Evolutionary conservation across 2,797 vertebrate genomes (phyloP).

Genomic region (Antennarius maculatus): DNA sequence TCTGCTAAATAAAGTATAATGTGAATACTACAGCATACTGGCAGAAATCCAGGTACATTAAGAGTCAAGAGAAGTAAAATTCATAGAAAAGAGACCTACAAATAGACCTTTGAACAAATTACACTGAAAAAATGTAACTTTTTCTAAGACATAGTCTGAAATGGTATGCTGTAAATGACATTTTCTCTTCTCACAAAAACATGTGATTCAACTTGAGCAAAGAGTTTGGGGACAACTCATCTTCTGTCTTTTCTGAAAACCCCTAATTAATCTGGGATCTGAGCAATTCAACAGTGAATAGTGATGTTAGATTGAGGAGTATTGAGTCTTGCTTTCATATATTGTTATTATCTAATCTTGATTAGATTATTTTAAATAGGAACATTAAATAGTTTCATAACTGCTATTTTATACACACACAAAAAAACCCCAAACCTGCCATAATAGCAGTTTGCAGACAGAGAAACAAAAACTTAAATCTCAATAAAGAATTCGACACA

Average conservation of each 20-base stretch:
- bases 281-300: background rate
- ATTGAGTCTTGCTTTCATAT: slow-evolving; percentile 4
- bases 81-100: background rate
- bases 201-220: background rate
- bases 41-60: background rate
- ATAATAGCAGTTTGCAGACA: background rate
- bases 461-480: slow-evolving; percentile 6
- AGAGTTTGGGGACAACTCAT: background rate
- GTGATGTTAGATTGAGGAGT: slow-evolving; percentile 5
- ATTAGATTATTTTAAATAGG: background rate
- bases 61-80: background rate
- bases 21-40: background rate
- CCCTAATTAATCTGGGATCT: background rate
- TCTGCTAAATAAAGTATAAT: no score
- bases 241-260: background rate
- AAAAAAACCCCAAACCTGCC: background rate
- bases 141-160: background rate
- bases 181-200: background rate
- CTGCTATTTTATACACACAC: background rate
- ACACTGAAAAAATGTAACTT: background rate
- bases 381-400: background rate
- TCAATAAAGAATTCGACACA: slow-evolving; percentile 2
- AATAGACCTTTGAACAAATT: background rate
- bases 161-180: background rate
- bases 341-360: background rate